Conservation (phyloP, 2,888 invertebrate species). For the Drosophila parthenogenetica region DNA sequence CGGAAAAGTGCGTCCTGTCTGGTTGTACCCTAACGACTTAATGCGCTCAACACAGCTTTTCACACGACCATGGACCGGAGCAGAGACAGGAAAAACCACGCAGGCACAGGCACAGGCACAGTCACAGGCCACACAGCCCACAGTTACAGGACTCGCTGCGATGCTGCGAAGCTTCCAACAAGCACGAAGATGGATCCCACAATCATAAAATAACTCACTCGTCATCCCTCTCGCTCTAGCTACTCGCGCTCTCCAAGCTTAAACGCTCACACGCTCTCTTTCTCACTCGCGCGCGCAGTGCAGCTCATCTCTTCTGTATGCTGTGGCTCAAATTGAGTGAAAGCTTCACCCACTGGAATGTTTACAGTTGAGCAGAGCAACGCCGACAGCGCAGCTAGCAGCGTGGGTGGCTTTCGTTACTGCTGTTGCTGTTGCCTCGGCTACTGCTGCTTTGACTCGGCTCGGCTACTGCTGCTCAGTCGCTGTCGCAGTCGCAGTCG, state of each 20-base stretch:
- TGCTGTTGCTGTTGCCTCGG: conserved; percentile 9
- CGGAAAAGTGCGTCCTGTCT: conserved; percentile 84
- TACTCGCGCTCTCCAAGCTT: background rate
- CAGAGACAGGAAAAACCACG: conserved; percentile 45
- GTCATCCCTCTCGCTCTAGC: conserved; percentile 10
- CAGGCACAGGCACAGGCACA: conserved; percentile 13
- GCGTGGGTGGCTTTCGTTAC: conserved; percentile 41
- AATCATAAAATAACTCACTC: conserved; percentile 39
- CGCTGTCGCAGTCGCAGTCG: conserved; percentile 25
- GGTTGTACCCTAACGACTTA: conserved; percentile 85
- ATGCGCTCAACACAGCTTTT: conserved; percentile 84
- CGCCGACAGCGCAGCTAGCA: conserved; percentile 37
- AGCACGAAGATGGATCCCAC: conserved; percentile 32
- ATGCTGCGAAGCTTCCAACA: conserved; percentile 41
- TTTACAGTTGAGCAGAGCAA: conserved; percentile 71
- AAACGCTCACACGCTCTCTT: background rate
- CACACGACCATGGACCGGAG: conserved; percentile 84
- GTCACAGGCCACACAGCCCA: conserved; percentile 7
- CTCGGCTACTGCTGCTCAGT: too few relatives aligned
- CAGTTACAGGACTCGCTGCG: conserved; percentile 12
- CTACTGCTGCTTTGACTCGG: conserved; percentile 3
- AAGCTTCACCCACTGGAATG: conserved; percentile 70
- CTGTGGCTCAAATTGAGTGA: conserved; percentile 63
- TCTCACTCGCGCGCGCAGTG: background rate
- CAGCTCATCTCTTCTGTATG: conserved; percentile 35